A percentile compares a stretch with the other conserved stretches of the same genome.
Evolutionary conservation across 1,140 invertebrate genomes (phyloP).

Genomic region (Zaprionus inermis): DNA sequence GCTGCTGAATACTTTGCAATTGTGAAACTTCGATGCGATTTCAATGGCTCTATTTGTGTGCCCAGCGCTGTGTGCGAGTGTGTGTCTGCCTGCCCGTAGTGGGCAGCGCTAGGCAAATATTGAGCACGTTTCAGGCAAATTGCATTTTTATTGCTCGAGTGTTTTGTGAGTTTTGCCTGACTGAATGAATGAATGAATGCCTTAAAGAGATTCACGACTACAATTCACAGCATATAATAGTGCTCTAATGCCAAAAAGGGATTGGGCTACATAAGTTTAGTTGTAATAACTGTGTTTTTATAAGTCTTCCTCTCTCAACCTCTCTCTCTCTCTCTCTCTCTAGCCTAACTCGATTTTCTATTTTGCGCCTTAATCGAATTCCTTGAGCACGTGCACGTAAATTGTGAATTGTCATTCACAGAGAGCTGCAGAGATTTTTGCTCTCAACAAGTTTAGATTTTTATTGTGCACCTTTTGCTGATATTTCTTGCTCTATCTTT

Average conservation of each 20-base stretch:
- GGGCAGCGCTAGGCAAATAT: constrained; percentile 66
- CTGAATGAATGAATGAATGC: constrained; percentile 5
- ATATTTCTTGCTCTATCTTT: not conserved
- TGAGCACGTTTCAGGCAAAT: constrained; percentile 76
- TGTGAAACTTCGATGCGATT: constrained; percentile 50
- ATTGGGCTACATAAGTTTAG: not conserved
- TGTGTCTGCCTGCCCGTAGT: constrained; percentile 22
- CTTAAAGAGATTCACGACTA: constrained; percentile 11
- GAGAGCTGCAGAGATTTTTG: constrained; percentile 1
- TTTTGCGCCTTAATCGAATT: not conserved
- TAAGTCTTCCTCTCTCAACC: not conserved
- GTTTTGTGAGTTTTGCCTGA: constrained; percentile 5
- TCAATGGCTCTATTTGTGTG: constrained; percentile 48
- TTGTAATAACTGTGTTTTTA: not conserved
- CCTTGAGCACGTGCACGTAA: constrained; percentile 9
- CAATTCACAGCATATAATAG: not conserved
- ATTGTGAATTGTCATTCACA: constrained; percentile 29
- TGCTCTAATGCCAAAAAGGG: not conserved
- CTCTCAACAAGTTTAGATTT: constrained; percentile 7
- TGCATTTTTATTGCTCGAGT: constrained; percentile 71
- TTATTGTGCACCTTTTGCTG: not conserved
- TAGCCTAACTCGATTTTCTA: not conserved
- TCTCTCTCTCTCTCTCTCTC: no score
- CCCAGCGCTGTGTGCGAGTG: not conserved
- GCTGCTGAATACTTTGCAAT: constrained; percentile 61